Conservation (phyloP, 2,797 vertebrate species). For the Tolypeutes matacus region DNA sequence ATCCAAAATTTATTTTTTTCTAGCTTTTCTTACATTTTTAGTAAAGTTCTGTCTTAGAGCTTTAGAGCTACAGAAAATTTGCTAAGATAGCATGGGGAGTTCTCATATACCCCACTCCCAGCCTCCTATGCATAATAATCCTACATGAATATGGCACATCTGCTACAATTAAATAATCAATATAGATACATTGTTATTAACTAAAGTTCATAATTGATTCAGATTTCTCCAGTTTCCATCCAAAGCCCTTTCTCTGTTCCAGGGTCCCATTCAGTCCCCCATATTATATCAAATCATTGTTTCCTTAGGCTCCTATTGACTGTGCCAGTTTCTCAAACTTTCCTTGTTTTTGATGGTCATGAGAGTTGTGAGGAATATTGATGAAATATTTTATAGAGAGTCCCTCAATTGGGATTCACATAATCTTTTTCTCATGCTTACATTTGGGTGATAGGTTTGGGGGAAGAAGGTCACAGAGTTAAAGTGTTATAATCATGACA, state of each 20-base stretch:
- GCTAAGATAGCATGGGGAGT: neutral
- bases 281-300: neutral
- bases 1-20: neutral
- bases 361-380: neutral
- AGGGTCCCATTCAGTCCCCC: neutral
- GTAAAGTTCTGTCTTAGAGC: neutral
- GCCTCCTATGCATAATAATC: neutral
- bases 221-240: neutral
- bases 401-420: neutral
- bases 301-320: neutral
- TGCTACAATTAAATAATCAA: neutral
- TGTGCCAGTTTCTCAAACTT: no score
- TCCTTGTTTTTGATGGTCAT: neutral
- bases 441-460: neutral
- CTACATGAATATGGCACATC: neutral
- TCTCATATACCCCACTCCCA: rapidly evolving
- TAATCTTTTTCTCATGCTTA: neutral
- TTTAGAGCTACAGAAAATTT: neutral
- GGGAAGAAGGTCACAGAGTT: neutral
- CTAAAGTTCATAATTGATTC: neutral
- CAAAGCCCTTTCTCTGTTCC: neutral
- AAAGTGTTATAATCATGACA: neutral
- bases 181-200: neutral
- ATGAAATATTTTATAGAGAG: neutral
- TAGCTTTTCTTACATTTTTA: neutral